These are phyloP conservation scores for rat (Rattus norvegicus) DNA, from an alignment of 2,113 vertebrate genomes.

Conservation along the genomic window GRCr8 NC_086022.1:128182001-128182500, in stretches of 20 bases:
- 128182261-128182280: background rate
- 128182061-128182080: background rate
- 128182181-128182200: background rate
- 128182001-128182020: background rate
- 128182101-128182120: slow-evolving; percentile 43
- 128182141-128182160: background rate
- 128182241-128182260: background rate
- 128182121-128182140: slow-evolving; percentile 28
- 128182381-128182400: background rate
- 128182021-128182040: background rate
- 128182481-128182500: background rate
- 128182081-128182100: background rate
- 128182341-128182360: background rate
- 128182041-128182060: background rate
- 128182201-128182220: background rate
- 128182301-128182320: background rate
- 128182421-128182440: no score
- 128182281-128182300: background rate
- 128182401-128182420: background rate
- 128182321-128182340: background rate
- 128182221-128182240: background rate
- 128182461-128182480: background rate
- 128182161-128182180: background rate
- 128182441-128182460: background rate
- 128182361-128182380: background rate